These are phyloP conservation scores for Zosterops pallidus DNA, from an alignment of 2,113 vertebrate genomes.

Conservation along the genomic window DNA sequence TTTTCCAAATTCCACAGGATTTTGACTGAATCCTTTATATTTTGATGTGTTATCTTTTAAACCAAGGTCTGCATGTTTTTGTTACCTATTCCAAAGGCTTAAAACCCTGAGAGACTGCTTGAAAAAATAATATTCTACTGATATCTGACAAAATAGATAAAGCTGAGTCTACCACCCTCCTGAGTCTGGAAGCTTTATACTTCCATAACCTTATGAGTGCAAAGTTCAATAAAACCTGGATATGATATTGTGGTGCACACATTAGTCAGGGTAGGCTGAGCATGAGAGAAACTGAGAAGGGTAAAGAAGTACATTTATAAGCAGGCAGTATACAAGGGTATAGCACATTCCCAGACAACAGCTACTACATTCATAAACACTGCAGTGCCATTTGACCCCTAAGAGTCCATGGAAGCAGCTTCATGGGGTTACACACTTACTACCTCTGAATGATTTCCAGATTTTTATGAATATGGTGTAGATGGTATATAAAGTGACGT, in stretches of 20 bases:
- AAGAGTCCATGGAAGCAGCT: not conserved
- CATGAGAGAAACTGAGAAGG: not conserved
- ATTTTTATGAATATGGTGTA: not conserved
- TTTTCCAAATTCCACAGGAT: not conserved
- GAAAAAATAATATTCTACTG: not conserved
- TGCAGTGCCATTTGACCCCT: not conserved
- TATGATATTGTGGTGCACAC: not conserved
- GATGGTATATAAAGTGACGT: not conserved
- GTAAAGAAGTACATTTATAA: not conserved
- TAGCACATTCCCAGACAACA: not conserved
- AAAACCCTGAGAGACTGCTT: not conserved
- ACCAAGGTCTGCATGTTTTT: not conserved
- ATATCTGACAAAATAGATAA: not conserved
- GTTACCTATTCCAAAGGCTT: not conserved
- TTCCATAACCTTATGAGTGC: not conserved
- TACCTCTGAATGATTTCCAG: not conserved
- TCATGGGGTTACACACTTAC: not conserved
- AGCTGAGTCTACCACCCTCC: not conserved
- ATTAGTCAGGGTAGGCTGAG: not conserved
- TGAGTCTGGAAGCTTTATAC: not conserved
- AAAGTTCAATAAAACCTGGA: not conserved
- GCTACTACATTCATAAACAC: not conserved
- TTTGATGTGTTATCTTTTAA: not conserved
- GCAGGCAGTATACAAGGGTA: not conserved
- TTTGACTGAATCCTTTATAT: not conserved